These are phyloP conservation scores for Epistrophe eligans DNA, from an alignment of 2,888 invertebrate genomes.

Conservation along the genomic window DNA sequence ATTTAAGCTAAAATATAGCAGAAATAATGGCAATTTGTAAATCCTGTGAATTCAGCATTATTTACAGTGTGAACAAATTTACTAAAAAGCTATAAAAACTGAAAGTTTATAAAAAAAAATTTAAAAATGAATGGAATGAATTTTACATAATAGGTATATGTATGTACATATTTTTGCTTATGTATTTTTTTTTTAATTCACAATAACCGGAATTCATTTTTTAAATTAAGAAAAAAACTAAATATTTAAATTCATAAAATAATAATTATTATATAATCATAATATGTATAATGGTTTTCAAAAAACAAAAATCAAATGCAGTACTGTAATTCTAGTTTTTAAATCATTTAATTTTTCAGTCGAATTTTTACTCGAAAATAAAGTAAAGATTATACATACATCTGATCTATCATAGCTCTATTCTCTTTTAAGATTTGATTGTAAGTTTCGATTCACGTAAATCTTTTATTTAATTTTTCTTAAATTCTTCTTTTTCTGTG, in stretches of 20 bases:
- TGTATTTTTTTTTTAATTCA: background rate
- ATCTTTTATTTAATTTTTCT: too few relatives aligned
- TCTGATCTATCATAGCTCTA: too few relatives aligned
- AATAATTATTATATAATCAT: background rate
- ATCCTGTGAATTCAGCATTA: too few relatives aligned
- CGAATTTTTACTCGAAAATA: background rate
- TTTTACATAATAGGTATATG: background rate
- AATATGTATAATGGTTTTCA: background rate
- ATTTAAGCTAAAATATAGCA: too few relatives aligned
- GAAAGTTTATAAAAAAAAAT: background rate
- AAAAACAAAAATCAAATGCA: background rate
- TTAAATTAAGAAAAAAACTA: background rate
- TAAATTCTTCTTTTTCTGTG: too few relatives aligned
- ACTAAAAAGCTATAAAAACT: too few relatives aligned
- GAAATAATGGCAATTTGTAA: too few relatives aligned
- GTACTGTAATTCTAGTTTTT: background rate
- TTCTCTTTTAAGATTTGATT: too few relatives aligned
- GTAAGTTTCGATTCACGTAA: too few relatives aligned
- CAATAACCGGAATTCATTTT: background rate
- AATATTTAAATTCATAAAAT: slow-evolving; percentile 2
- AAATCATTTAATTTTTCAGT: slow-evolving; percentile 12
- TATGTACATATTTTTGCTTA: background rate
- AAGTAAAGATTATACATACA: too few relatives aligned
- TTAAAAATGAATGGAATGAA: background rate
- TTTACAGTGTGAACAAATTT: too few relatives aligned